Percentiles rank a stretch among this genome's conserved stretches.
Conservation (phyloP, 2,113 vertebrate species). For the Pteruthius melanotis region DNA sequence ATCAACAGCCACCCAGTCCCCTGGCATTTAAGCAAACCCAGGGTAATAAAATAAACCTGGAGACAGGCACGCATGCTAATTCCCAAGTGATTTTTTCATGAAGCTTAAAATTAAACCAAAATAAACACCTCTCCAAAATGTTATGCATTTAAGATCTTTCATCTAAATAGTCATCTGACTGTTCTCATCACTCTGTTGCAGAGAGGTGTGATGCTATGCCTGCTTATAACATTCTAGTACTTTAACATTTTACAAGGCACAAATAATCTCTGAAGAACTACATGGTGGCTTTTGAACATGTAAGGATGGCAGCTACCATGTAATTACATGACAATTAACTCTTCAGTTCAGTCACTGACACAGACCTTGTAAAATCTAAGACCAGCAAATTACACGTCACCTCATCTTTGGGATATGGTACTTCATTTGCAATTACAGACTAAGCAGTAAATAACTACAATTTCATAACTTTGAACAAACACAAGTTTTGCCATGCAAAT, state of each 20-base stretch:
- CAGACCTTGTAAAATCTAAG: not conserved
- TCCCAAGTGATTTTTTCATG: not conserved
- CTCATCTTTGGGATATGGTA: not conserved
- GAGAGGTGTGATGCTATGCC: not conserved
- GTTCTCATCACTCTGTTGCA: not conserved
- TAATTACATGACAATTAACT: not conserved
- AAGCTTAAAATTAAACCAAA: not conserved
- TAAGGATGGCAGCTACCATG: not conserved
- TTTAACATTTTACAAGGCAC: constrained; percentile 31
- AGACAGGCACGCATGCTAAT: not conserved
- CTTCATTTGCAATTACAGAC: not conserved
- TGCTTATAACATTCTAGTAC: not conserved
- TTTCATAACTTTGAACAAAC: not conserved
- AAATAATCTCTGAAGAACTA: not conserved
- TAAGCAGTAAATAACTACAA: not conserved
- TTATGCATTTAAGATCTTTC: not conserved
- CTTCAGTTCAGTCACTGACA: not conserved
- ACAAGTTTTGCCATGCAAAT: not conserved
- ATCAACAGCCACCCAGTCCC: constrained; percentile 33
- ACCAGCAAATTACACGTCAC: not conserved
- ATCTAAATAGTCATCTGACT: not conserved
- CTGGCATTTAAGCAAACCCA: not conserved
- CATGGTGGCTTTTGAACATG: not conserved
- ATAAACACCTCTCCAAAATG: not conserved
- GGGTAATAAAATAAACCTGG: constrained; percentile 24